phyloP scores from a whole-genome alignment of 2,888 invertebrate genomes.

The Beris morrisii region DNA sequence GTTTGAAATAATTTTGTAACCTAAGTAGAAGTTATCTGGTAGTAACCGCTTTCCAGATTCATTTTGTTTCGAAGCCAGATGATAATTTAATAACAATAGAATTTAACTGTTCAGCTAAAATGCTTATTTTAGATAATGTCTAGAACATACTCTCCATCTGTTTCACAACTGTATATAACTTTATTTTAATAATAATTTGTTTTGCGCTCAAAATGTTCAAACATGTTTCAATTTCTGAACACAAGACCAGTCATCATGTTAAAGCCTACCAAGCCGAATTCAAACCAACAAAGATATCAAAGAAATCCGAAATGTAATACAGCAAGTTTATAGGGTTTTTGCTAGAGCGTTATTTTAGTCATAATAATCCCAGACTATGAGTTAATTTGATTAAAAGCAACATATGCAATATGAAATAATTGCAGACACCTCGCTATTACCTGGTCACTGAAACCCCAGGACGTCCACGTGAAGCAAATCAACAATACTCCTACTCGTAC shows the following conservation, averaged over 20 bases:
- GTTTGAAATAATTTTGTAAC: too few species aligned
- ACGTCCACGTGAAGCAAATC: constrained; percentile 69
- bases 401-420: constrained; percentile 50
- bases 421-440: constrained; percentile 87
- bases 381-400: constrained; percentile 6
- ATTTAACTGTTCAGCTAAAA: too few species aligned
- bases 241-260: constrained; percentile 18
- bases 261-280: constrained; percentile 4
- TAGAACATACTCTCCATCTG: too few species aligned
- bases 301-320: constrained; percentile 28
- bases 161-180: neutral
- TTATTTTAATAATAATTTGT: neutral
- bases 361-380: neutral
- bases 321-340: constrained; percentile 33
- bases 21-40: too few species aligned
- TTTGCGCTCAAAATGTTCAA: constrained; percentile 41
- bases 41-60: too few species aligned
- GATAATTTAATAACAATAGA: too few species aligned
- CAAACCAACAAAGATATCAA: neutral
- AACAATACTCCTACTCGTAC: constrained; percentile 79
- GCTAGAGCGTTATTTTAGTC: neutral
- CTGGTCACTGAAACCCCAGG: constrained; percentile 76
- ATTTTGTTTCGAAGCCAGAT: too few species aligned
- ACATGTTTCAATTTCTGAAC: constrained; percentile 56
- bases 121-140: too few species aligned